Conservation (phyloP, 53 echinoderm and acorn worm species). For the Crossaster papposus region DNA sequence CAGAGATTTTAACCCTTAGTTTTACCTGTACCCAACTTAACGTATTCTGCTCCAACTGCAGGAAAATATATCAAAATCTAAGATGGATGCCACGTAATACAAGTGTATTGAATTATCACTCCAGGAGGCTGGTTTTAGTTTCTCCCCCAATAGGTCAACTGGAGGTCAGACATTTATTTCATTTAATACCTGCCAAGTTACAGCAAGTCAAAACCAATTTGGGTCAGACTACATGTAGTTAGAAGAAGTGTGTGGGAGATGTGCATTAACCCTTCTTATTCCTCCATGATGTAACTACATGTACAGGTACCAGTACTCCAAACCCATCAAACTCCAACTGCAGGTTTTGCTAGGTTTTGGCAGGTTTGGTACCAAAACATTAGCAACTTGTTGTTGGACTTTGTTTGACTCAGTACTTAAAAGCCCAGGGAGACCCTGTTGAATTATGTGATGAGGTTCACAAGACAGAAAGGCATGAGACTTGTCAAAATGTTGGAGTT, state of each 20-base stretch:
- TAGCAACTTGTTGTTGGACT: too few species aligned
- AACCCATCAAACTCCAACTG: too few species aligned
- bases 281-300: not conserved
- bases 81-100: not conserved
- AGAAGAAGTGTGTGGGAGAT: not conserved
- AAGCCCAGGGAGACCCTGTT: too few species aligned
- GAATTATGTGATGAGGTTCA: too few species aligned
- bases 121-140: not conserved
- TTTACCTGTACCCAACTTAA: too few species aligned
- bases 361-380: too few species aligned
- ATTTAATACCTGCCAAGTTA: slow-evolving; percentile 38
- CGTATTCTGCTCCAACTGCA: not conserved
- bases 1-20: too few species aligned
- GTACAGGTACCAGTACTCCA: too few species aligned
- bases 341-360: too few species aligned
- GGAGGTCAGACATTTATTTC: slow-evolving; percentile 20
- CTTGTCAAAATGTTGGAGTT: too few species aligned
- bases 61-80: not conserved
- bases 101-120: not conserved
- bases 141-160: not conserved
- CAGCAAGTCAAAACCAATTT: slow-evolving; percentile 36
- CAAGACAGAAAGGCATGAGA: too few species aligned
- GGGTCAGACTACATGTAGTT: not conserved
- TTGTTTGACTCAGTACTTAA: too few species aligned
- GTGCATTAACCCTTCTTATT: not conserved